Percentiles rank a stretch among this genome's conserved stretches.
phyloP scores from a whole-genome alignment of 35 echinoderm and acorn worm species.

The Holothuria glaberrima region DNA sequence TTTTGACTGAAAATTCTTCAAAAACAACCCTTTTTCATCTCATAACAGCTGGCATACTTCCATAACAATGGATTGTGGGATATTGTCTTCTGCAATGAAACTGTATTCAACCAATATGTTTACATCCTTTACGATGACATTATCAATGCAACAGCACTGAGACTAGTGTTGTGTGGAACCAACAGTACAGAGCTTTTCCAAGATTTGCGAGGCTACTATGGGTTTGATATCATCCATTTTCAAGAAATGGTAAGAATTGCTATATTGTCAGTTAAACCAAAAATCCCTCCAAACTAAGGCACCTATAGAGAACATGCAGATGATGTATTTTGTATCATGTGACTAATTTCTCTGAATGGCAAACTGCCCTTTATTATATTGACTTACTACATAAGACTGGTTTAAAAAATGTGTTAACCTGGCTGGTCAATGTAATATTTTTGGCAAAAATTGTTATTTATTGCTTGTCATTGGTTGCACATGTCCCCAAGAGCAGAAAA shows the following conservation, averaged over 20 bases:
- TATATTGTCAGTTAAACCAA: neutral
- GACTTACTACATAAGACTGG: too few relatives aligned
- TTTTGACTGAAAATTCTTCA: too few relatives aligned
- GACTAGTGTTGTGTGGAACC: neutral
- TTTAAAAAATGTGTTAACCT: too few relatives aligned
- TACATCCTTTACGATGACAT: neutral
- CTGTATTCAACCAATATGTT: neutral
- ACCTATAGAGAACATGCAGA: too few relatives aligned
- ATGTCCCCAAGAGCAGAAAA: too few relatives aligned
- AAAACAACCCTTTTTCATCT: neutral
- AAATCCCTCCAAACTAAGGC: too few relatives aligned
- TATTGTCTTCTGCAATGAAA: constrained; percentile 10
- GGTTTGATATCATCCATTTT: neutral
- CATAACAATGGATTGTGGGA: constrained; percentile 29
- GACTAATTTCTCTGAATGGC: too few relatives aligned
- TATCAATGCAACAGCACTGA: neutral
- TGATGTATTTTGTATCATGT: too few relatives aligned
- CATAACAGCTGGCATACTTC: constrained; percentile 27
- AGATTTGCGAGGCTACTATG: constrained; percentile 1
- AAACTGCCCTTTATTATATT: too few relatives aligned
- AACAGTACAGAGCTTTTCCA: neutral
- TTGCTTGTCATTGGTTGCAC: too few relatives aligned
- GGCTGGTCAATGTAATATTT: too few relatives aligned
- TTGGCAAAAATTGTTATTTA: too few relatives aligned
- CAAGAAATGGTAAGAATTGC: neutral